phyloP scores from a whole-genome alignment of 2,797 vertebrate genomes.

The Heterohyrax brucei region DNA sequence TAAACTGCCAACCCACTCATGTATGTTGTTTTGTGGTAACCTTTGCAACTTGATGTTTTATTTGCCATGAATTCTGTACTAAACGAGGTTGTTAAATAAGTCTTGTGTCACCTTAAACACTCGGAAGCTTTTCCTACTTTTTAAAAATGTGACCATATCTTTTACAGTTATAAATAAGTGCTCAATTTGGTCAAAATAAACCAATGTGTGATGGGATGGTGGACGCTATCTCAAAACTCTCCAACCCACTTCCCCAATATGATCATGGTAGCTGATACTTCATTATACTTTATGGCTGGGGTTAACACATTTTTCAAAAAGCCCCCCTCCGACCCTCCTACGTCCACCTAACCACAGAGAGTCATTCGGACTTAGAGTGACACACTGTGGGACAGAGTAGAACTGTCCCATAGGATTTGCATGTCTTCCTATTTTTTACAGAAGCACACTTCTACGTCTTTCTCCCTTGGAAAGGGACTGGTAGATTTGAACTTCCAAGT shows the following conservation, averaged over 20 bases:
- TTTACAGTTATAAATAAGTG: not conserved
- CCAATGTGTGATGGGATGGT: too few relatives aligned
- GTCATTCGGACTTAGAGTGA: too few relatives aligned
- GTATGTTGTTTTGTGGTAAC: not conserved
- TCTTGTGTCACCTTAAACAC: not conserved
- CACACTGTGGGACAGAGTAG: too few relatives aligned
- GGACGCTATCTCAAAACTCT: too few relatives aligned
- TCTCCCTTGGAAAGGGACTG: too few relatives aligned
- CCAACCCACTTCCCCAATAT: too few relatives aligned
- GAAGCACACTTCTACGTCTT: too few relatives aligned
- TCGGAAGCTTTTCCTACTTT: not conserved
- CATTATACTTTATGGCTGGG: not conserved
- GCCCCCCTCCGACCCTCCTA: too few relatives aligned
- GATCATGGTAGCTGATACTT: not conserved
- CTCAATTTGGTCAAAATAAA: not conserved
- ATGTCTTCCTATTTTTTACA: too few relatives aligned
- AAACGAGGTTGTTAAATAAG: conserved; percentile 19
- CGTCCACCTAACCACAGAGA: too few relatives aligned
- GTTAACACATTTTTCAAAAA: conserved; percentile 2
- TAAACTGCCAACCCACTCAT: not conserved
- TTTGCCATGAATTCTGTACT: not conserved
- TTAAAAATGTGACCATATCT: not conserved
- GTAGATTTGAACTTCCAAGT: too few relatives aligned
- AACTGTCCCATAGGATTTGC: too few relatives aligned
- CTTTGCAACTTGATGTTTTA: not conserved